Percentiles rank a stretch among this genome's conserved stretches.
phyloP scores from a whole-genome alignment of 2,888 invertebrate genomes.

The Drosophila percnosoma region DNA sequence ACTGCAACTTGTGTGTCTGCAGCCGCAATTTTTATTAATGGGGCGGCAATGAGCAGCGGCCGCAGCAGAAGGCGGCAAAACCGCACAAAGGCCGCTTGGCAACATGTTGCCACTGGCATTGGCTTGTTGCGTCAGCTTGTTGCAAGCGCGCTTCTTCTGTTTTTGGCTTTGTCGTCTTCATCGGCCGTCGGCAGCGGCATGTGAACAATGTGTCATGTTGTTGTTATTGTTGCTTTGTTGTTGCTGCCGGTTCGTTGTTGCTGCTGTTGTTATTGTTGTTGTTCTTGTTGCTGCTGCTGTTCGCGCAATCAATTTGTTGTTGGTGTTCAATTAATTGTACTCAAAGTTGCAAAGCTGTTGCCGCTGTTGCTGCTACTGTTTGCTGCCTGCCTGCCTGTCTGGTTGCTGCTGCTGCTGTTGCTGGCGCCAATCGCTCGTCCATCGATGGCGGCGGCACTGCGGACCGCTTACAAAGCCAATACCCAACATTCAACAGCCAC shows the following conservation, averaged over 20 bases:
- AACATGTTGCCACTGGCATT: conserved; percentile 56
- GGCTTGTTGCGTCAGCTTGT: conserved; percentile 41
- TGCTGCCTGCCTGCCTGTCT: conserved; percentile 6
- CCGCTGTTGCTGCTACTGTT: conserved; percentile 53
- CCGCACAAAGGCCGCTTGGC: conserved; percentile 58
- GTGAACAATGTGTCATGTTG: conserved; percentile 80
- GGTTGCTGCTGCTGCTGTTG: conserved; percentile 52
- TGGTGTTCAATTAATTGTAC: conserved; percentile 79
- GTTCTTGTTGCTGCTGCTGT: conserved; percentile 54
- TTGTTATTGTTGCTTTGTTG: conserved; percentile 38
- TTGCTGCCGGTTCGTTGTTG: conserved; percentile 49
- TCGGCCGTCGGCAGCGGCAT: conserved; percentile 66
- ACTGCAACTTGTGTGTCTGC: conserved; percentile 52
- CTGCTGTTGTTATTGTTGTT: conserved; percentile 40
- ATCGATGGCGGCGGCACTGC: conserved; percentile 41
- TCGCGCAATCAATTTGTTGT: conserved; percentile 80
- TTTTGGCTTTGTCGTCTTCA: conserved; percentile 72
- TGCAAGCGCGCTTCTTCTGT: conserved; percentile 46
- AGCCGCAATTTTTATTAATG: conserved; percentile 63
- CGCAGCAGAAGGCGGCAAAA: conserved; percentile 30
- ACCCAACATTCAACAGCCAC: conserved; percentile 12
- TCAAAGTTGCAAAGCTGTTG: conserved; percentile 69
- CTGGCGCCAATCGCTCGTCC: conserved; percentile 66
- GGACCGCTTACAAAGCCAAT: conserved; percentile 28
- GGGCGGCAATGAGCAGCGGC: conserved; percentile 54